phyloP scores from a whole-genome alignment of 1,140 invertebrate genomes.

The Mamestra configurata region DNA sequence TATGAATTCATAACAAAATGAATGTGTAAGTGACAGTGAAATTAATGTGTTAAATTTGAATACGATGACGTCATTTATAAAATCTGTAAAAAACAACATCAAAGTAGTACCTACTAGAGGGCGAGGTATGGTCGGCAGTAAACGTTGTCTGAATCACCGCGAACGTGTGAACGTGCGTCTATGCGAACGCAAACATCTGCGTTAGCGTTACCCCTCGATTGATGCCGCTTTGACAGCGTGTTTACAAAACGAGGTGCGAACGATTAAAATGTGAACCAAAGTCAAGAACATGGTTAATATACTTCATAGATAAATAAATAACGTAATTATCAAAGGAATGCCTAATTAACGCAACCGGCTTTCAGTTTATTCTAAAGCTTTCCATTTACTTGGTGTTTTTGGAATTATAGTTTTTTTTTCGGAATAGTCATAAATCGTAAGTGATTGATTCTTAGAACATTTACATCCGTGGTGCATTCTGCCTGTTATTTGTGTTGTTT shows the following conservation, averaged over 20 bases:
- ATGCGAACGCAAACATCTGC: conserved; percentile 69
- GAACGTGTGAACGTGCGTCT: conserved; percentile 67
- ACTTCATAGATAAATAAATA: conserved; percentile 14
- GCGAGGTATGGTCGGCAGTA: conserved; percentile 59
- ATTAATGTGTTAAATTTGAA: no score
- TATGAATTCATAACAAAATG: background rate
- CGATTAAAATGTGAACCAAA: conserved; percentile 65
- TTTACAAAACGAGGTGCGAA: conserved; percentile 64
- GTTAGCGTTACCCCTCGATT: conserved; percentile 66
- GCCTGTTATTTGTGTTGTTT: background rate
- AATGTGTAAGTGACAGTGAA: background rate
- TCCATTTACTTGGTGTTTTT: background rate
- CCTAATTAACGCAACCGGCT: background rate
- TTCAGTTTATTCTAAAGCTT: background rate
- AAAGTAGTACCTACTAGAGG: conserved; percentile 62
- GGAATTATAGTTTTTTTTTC: background rate
- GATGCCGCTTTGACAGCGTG: conserved; percentile 69
- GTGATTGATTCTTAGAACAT: conserved; percentile 22
- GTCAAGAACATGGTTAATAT: conserved; percentile 56
- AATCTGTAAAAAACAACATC: conserved; percentile 55
- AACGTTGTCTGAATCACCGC: conserved; percentile 71
- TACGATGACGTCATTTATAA: conserved; percentile 6
- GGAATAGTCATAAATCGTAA: background rate
- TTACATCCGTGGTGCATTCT: background rate
- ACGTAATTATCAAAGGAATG: background rate